phyloP scores from a whole-genome alignment of 2,888 invertebrate genomes.

The Pachliopta kotzebuea region DNA sequence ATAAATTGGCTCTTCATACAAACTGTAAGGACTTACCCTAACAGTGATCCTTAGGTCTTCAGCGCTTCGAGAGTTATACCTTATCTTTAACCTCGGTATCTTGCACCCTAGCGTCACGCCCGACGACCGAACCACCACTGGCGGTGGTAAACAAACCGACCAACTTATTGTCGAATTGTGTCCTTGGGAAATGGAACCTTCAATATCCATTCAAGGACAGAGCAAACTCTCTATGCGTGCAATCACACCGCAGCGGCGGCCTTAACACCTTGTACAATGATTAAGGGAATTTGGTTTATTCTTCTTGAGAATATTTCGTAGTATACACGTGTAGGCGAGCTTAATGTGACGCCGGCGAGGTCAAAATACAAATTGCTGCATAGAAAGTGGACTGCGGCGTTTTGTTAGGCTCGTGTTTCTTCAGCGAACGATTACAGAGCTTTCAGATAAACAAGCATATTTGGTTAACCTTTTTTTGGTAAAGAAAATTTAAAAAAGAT shows the following conservation, averaged over 20 bases:
- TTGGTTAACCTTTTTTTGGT: neutral
- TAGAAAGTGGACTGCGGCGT: constrained; percentile 74
- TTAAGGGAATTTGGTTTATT: constrained; percentile 38
- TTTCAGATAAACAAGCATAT: constrained; percentile 6
- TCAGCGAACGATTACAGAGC: constrained; percentile 12
- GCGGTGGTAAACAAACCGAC: constrained; percentile 53
- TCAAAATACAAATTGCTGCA: constrained; percentile 74
- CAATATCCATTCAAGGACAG: constrained; percentile 55
- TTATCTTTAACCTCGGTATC: constrained; percentile 67
- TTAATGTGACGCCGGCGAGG: constrained; percentile 59
- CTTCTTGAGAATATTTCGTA: constrained; percentile 36
- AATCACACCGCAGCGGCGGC: constrained; percentile 44
- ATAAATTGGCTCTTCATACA: neutral
- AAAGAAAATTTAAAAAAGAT: neutral
- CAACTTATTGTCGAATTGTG: constrained; percentile 55
- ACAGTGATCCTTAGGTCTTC: constrained; percentile 63
- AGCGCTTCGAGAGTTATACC: constrained; percentile 61
- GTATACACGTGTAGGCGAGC: constrained; percentile 51
- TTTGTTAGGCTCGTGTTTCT: constrained; percentile 62
- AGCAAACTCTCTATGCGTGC: constrained; percentile 62
- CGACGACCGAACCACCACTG: constrained; percentile 59
- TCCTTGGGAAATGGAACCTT: constrained; percentile 69
- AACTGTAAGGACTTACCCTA: constrained; percentile 59
- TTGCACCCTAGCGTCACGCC: constrained; percentile 44
- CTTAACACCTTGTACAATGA: constrained; percentile 19